A percentile compares a stretch with the other conserved stretches of the same genome.
Evolutionary conservation across 2,888 invertebrate species (phyloP).

Genomic region (Lottia scabra): DNA sequence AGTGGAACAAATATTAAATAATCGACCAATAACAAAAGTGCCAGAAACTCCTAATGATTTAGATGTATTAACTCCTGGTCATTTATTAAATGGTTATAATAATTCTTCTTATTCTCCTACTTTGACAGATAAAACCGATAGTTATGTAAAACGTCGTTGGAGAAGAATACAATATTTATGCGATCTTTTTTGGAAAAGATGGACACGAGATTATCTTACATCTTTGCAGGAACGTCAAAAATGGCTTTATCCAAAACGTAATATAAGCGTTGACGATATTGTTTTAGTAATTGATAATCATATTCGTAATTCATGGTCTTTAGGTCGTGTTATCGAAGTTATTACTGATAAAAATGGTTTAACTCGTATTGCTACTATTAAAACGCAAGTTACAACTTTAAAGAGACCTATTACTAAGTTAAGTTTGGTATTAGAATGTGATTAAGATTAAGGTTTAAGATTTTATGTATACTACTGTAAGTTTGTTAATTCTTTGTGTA

Average conservation of each 20-base stretch:
- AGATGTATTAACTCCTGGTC: conserved; percentile 30
- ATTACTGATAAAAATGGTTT: conserved; percentile 11
- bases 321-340: conserved; percentile 13
- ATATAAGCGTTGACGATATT: conserved; percentile 16
- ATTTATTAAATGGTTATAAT: conserved; percentile 20
- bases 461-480: too few species aligned
- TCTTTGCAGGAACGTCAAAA: conserved; percentile 25
- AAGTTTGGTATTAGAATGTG: conserved; percentile 11
- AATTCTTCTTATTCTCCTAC: conserved; percentile 19
- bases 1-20: conserved; percentile 32
- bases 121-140: conserved; percentile 19
- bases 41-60: conserved; percentile 23
- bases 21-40: conserved; percentile 24
- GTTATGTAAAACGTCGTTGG: conserved; percentile 22
- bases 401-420: conserved; percentile 16
- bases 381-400: conserved; percentile 6
- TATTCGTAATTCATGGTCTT: conserved; percentile 22
- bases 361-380: conserved; percentile 11
- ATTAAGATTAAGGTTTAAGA: neutral
- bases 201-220: conserved; percentile 17
- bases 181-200: neutral
- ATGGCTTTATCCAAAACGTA: conserved; percentile 15
- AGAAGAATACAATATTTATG: neutral
- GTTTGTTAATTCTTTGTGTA: too few species aligned
- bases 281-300: conserved; percentile 18